These are phyloP conservation scores for Tichodroma muraria DNA, from an alignment of 2,113 vertebrate genomes.

Conservation along the genomic window DNA sequence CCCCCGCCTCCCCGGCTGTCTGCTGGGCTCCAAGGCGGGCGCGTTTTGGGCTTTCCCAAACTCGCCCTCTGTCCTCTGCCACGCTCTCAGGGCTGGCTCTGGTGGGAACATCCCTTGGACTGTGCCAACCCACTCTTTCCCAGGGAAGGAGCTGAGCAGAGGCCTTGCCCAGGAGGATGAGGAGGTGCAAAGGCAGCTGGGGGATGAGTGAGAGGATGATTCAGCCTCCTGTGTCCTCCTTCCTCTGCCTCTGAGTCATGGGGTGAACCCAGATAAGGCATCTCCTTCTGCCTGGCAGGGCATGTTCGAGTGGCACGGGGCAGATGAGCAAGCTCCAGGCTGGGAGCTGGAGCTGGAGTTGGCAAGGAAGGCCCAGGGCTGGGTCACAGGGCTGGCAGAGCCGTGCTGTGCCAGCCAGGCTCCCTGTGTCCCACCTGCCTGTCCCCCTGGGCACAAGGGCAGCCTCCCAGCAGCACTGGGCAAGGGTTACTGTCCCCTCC, in stretches of 20 bases:
- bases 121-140: fast-evolving
- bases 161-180: neutral
- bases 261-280: neutral
- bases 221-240: neutral
- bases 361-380: neutral
- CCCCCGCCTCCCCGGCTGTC: conserved; percentile 1
- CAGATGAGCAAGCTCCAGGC: neutral
- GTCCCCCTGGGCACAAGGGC: neutral
- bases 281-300: neutral
- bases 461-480: neutral
- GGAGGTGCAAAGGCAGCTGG: neutral
- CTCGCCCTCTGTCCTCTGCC: neutral
- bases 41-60: neutral
- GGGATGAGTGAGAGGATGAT: neutral
- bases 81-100: fast-evolving
- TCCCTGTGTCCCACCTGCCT: neutral
- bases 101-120: neutral
- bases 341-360: neutral
- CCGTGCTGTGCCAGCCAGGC: neutral
- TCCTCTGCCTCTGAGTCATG: neutral
- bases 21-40: neutral
- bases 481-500: neutral
- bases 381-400: neutral
- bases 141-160: neutral
- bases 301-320: neutral